These are phyloP conservation scores for Cavia aperea DNA, from an alignment of 2,113 vertebrate genomes.

Conservation along the genomic window DNA sequence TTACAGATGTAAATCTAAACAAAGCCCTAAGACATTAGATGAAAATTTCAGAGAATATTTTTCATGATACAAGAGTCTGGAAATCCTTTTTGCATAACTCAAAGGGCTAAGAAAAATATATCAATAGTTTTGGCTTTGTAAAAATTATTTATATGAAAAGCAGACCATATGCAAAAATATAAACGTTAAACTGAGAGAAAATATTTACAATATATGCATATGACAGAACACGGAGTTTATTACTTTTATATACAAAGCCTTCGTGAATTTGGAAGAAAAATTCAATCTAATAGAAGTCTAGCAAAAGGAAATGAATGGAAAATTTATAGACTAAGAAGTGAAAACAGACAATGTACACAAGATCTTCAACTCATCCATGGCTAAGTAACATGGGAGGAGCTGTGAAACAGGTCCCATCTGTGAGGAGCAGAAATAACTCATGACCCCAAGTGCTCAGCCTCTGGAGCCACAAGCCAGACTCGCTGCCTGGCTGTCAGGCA, in stretches of 20 bases:
- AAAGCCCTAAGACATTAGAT: slow-evolving; percentile 22
- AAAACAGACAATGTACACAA: not conserved
- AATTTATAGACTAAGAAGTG: not conserved
- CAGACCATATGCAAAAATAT: not conserved
- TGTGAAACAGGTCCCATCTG: not conserved
- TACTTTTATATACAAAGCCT: slow-evolving; percentile 1
- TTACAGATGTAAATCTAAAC: slow-evolving; percentile 35
- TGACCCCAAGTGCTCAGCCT: not conserved
- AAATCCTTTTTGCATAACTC: not conserved
- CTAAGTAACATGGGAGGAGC: not conserved
- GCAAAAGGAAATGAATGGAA: not conserved
- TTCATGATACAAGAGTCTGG: not conserved
- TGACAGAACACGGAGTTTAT: not conserved
- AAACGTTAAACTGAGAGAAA: slow-evolving; percentile 19
- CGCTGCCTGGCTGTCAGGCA: not conserved
- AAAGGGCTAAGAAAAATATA: slow-evolving; percentile 20
- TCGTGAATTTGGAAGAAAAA: slow-evolving; percentile 16
- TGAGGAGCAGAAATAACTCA: not conserved
- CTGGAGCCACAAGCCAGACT: not conserved
- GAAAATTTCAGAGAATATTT: slow-evolving; percentile 30
- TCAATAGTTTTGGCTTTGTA: not conserved
- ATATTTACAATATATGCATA: not conserved
- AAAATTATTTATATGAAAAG: slow-evolving; percentile 30
- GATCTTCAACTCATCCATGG: not conserved
- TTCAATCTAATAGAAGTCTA: not conserved